Base-by-base conservation (phyloP, 2,113 vertebrate genomes). In the Haliaeetus leucogaster region DNA sequence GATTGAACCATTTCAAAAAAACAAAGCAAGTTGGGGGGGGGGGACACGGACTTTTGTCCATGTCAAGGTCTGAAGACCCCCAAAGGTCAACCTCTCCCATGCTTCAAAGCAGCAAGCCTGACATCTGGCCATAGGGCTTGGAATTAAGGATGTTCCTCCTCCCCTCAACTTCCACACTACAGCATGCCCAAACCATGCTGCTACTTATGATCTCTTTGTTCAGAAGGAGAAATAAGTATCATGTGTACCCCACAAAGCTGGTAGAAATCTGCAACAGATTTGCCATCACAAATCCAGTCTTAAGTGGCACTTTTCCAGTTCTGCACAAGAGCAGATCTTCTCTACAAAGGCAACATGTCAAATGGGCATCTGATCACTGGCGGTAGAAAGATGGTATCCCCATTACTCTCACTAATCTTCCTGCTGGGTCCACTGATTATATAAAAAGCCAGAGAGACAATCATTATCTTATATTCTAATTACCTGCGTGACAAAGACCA, bases 401-500 rank as follows among this genome's bases (percentile, higher is more conserved):
- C 36, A 20, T 65, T 42, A 18, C 4, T 2, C 66, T 72, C 77
- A 38, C 5, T 79, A 52, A 79, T 84, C 32, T 78, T 86, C 11
- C 83, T 93, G 30, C 52, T 72, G 65, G 40, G 56, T 55, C 42
- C 8, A 16, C 55, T 73, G 67, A 73, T 30, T 23, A 86, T 82
- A 72, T 11, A 45, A 65, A 92, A 96, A 94, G 29, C 58, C 67
- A 85, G n/a, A 73, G 81, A 26, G 65, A 82, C 13, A 71, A 83
- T 73, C 18, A 9, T 56, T 48, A 50, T 48, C 90, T 70, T 80
- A 92, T 40, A 82, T 58, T 86, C 74, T 80, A 92, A 95, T 90
- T 96, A 81, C 67, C 67, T 81, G 79, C 82, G 43, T 50, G 85
- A 71, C 71, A 93, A 83, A 96, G 71, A 79, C 10, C 71, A 86